Percentiles rank a stretch among this genome's conserved stretches.
These are phyloP conservation scores for Drosophila rubida DNA, from an alignment of 2,888 invertebrate genomes.

Conservation along the genomic window DNA sequence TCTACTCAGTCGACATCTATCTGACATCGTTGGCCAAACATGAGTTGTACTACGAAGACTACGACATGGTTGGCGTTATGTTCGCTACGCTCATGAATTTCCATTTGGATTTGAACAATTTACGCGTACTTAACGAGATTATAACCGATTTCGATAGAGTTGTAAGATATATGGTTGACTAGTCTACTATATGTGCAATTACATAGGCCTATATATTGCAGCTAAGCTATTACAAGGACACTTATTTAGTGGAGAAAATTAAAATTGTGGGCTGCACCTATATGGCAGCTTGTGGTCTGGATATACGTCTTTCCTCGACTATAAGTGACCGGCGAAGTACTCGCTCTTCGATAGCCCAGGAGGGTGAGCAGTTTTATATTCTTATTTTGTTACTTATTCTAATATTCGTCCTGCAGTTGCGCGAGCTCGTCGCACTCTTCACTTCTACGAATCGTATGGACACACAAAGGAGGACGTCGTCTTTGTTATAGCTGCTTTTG, in stretches of 20 bases:
- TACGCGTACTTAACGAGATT: conserved; percentile 93
- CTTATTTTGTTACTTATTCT: background rate
- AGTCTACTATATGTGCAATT: background rate
- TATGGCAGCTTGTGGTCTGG: conserved; percentile 98
- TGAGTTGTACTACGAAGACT: conserved; percentile 94
- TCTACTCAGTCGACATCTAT: conserved; percentile 84
- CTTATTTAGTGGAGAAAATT: conserved; percentile 94
- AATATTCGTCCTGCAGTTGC: conserved; percentile 7
- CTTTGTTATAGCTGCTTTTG: conserved; percentile 87
- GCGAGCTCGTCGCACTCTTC: conserved; percentile 18
- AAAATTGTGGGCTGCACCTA: conserved; percentile 98
- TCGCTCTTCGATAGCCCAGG: conserved; percentile 20
- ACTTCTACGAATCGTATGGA: background rate
- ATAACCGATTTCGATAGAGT: conserved; percentile 95
- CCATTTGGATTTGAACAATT: conserved; percentile 87
- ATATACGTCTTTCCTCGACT: conserved; percentile 86
- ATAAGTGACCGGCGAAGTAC: background rate
- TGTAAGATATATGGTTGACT: conserved; percentile 83
- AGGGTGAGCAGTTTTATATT: conserved; percentile 14
- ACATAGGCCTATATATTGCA: conserved; percentile 1
- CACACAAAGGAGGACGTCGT: conserved; percentile 84
- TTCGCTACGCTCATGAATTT: conserved; percentile 96
- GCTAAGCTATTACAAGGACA: conserved; percentile 83
- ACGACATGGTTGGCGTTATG: conserved; percentile 96
- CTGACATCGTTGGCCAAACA: conserved; percentile 88